Percentiles rank a stretch among this genome's conserved stretches.
phyloP scores from a whole-genome alignment of 1,140 invertebrate genomes.

The Panulirus ornatus region DNA sequence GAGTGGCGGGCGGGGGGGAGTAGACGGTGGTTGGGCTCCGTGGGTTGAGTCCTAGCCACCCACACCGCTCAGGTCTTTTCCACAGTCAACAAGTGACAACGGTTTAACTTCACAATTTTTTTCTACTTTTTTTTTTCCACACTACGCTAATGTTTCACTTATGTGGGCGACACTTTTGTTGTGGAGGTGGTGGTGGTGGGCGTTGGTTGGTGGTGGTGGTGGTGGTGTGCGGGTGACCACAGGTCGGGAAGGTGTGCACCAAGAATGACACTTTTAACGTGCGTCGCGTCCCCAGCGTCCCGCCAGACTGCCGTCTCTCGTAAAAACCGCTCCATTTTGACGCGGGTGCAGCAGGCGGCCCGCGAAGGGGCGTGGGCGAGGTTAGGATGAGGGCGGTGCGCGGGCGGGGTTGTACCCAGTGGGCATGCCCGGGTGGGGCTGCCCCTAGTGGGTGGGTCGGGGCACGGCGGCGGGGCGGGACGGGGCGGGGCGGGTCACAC shows the following conservation, averaged over 20 bases:
- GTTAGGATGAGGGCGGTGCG: constrained; percentile 48
- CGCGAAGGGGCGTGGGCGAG: constrained; percentile 65
- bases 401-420: constrained; percentile 57
- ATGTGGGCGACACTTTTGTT: constrained; percentile 50
- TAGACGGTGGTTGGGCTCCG: neutral
- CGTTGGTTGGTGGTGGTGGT: no score
- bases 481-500: constrained; percentile 28
- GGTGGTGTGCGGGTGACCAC: constrained; percentile 41
- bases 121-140: no score
- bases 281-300: constrained; percentile 47
- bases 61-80: neutral
- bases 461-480: constrained; percentile 28
- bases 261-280: constrained; percentile 59
- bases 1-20: neutral
- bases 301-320: constrained; percentile 60
- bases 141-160: constrained; percentile 53
- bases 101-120: constrained; percentile 35
- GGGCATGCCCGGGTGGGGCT: constrained; percentile 38
- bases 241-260: constrained; percentile 36
- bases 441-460: constrained; percentile 46
- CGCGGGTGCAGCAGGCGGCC: constrained; percentile 64
- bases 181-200: neutral
- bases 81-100: constrained; percentile 34
- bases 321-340: constrained; percentile 71
- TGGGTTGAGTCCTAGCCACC: neutral